These are phyloP conservation scores for Hexactinellida sp. DNA, from an alignment of 37 sponge, comb jelly and placozoan species.

Conservation along the genomic window DNA sequence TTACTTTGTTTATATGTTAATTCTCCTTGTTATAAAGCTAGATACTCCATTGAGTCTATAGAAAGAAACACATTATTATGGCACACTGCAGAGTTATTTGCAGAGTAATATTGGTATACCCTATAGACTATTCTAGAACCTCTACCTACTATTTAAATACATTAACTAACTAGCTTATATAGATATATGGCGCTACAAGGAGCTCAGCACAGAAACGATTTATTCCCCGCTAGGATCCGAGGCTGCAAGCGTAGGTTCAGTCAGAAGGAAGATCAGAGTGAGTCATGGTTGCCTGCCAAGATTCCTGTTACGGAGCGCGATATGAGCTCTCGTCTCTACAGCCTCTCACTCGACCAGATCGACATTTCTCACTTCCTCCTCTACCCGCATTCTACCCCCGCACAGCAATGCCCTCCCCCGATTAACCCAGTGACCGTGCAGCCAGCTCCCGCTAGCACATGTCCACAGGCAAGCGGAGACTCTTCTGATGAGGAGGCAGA, in stretches of 20 bases:
- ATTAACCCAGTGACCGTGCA: background rate
- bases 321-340: background rate
- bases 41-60: too few species aligned
- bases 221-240: background rate
- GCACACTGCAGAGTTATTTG: too few species aligned
- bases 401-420: background rate
- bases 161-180: too few species aligned
- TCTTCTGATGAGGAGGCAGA: background rate
- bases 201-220: too few species aligned
- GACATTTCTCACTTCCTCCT: background rate
- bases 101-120: too few species aligned
- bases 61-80: too few species aligned
- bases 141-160: too few species aligned
- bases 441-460: background rate
- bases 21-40: too few species aligned
- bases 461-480: background rate
- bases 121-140: too few species aligned
- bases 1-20: too few species aligned
- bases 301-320: background rate
- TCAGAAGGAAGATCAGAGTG: background rate
- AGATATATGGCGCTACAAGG: too few species aligned
- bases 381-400: background rate
- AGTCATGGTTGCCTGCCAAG: background rate
- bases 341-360: background rate
- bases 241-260: background rate